Conservation (phyloP, 2,797 vertebrate genomes). For the Enteromius anoplus region DNA sequence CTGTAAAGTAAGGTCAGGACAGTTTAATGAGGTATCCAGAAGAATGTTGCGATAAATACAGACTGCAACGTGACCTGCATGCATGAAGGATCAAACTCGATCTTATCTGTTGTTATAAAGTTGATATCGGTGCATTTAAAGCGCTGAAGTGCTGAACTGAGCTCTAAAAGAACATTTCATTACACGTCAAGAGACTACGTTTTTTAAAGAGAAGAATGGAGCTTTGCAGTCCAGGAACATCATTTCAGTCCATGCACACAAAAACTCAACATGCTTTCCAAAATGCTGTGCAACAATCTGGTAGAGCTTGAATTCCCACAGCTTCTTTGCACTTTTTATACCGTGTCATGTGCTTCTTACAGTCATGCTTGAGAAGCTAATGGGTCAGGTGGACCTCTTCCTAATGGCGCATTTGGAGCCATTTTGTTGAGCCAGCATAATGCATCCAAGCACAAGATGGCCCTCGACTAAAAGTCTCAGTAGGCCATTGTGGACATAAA, state of each 20-base stretch:
- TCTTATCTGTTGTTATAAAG: constrained; percentile 20
- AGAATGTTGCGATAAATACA: neutral
- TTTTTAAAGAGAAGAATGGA: neutral
- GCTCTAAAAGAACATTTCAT: constrained; percentile 3
- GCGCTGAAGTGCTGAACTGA: neutral
- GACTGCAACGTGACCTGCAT: neutral
- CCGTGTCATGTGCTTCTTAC: neutral
- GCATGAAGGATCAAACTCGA: neutral
- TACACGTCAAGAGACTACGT: neutral
- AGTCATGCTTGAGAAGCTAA: constrained; percentile 15
- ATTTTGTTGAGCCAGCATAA: constrained; percentile 42
- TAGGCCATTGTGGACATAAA: neutral
- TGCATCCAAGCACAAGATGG: constrained; percentile 21
- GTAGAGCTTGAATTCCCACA: constrained; percentile 8
- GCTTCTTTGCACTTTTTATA: constrained; percentile 8
- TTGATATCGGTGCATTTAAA: neutral
- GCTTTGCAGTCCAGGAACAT: constrained; percentile 6
- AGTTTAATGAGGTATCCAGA: constrained; percentile 10
- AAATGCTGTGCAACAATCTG: constrained; percentile 8
- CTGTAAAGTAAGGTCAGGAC: neutral
- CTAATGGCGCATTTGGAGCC: constrained; percentile 8
- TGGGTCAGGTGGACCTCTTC: constrained; percentile 4
- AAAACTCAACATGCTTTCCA: constrained; percentile 31
- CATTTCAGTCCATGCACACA: constrained; percentile 57
- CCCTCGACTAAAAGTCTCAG: constrained; percentile 17